Evolutionary conservation across 37 sponge, comb jelly and placozoan species (phyloP).

Genomic region (Hormiphora californensis): DNA sequence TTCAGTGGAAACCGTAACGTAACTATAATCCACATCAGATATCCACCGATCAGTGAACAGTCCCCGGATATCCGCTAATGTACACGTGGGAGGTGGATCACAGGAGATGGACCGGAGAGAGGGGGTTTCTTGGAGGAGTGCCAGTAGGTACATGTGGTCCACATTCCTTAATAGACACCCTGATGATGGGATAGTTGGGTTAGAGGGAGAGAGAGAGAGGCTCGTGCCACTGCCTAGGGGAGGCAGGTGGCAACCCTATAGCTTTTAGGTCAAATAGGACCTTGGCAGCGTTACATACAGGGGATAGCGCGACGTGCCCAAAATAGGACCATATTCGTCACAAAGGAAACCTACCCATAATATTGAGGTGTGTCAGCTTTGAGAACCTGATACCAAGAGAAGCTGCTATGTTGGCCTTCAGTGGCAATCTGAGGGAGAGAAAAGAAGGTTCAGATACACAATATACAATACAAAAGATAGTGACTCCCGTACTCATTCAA

Average conservation of each 20-base stretch:
- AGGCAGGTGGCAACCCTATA: too few relatives aligned
- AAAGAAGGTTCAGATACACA: too few relatives aligned
- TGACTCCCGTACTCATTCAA: background rate
- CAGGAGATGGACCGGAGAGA: background rate
- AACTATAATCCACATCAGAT: too few relatives aligned
- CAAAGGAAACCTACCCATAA: constrained; percentile 26
- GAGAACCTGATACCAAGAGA: constrained; percentile 31
- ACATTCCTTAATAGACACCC: background rate
- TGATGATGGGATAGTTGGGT: background rate
- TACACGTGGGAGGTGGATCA: background rate
- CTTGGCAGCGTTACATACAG: too few relatives aligned
- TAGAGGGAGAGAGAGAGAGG: too few relatives aligned
- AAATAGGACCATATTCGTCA: too few relatives aligned
- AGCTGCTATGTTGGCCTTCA: constrained; percentile 22
- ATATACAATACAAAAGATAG: background rate
- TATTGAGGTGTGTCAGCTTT: constrained; percentile 24
- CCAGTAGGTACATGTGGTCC: constrained; percentile 46
- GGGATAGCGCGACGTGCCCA: too few relatives aligned
- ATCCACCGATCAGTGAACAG: too few relatives aligned
- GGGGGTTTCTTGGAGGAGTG: background rate
- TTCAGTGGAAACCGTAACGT: too few relatives aligned
- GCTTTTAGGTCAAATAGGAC: too few relatives aligned
- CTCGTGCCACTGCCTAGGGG: too few relatives aligned
- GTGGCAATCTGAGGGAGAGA: constrained; percentile 15
- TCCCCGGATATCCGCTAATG: background rate